Percentiles rank a stretch among this genome's conserved stretches.
Conservation (phyloP, 1,140 invertebrate species). For the Dryas iulia region DNA sequence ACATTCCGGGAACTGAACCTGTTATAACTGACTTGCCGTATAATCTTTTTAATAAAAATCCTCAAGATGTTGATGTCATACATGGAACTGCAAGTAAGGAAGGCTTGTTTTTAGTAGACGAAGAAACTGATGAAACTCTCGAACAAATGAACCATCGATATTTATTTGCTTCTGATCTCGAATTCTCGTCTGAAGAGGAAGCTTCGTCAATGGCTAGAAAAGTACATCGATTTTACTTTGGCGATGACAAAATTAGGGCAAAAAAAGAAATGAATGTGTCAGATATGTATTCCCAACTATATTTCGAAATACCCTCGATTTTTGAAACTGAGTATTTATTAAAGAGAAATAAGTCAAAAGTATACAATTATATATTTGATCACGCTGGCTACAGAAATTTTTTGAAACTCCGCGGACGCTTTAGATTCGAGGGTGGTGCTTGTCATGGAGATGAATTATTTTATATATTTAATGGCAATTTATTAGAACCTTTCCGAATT, state of each 20-base stretch:
- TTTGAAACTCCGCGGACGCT: constrained; percentile 46
- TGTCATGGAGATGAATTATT: constrained; percentile 68
- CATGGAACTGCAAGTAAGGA: constrained; percentile 59
- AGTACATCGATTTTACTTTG: constrained; percentile 63
- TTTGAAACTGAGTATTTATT: constrained; percentile 52
- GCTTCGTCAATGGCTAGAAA: constrained; percentile 33
- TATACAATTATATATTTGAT: constrained; percentile 66
- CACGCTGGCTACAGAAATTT: constrained; percentile 59
- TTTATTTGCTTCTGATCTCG: constrained; percentile 63
- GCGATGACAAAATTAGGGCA: constrained; percentile 46
- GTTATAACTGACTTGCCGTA: constrained; percentile 61
- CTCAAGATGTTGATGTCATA: constrained; percentile 58
- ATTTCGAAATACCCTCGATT: constrained; percentile 60
- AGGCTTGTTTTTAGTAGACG: constrained; percentile 56
- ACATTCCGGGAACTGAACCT: constrained; percentile 49
- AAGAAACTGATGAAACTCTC: constrained; percentile 46
- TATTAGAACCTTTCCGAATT: constrained; percentile 40
- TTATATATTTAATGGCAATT: constrained; percentile 57
- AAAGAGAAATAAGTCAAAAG: constrained; percentile 34
- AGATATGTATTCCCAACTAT: constrained; percentile 58
- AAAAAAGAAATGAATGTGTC: constrained; percentile 45
- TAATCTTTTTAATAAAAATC: constrained; percentile 50
- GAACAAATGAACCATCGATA: constrained; percentile 51
- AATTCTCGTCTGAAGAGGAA: constrained; percentile 49
- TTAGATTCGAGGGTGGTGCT: constrained; percentile 46